Percentiles rank a stretch among this genome's conserved stretches.
Conservation (phyloP, 2,113 vertebrate species). For the Carassius carassius region DNA sequence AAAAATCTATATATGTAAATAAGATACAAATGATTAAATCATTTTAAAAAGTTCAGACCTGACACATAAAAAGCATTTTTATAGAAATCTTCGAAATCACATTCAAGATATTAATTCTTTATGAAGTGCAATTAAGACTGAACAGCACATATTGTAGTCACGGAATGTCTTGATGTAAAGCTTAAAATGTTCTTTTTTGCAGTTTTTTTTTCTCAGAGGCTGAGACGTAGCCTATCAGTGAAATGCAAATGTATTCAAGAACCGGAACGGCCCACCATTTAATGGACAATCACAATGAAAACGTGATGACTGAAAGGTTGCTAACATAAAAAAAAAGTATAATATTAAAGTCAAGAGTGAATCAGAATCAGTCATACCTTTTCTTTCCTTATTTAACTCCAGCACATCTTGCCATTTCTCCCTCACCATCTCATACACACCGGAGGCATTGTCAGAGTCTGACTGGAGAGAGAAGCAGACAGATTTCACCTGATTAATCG, state of each 20-base stretch:
- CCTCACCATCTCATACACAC: not conserved
- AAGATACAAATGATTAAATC: too few species aligned
- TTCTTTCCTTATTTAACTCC: not conserved
- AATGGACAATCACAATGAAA: slow-evolving; percentile 43
- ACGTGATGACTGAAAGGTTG: slow-evolving; percentile 39
- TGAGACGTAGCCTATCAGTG: slow-evolving; percentile 37
- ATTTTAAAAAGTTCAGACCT: too few species aligned
- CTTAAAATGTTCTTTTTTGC: not conserved
- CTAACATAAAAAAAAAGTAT: not conserved
- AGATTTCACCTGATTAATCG: slow-evolving; percentile 28
- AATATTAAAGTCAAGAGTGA: not conserved
- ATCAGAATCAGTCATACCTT: not conserved
- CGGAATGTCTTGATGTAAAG: not conserved
- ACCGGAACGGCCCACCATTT: slow-evolving; percentile 43
- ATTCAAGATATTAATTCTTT: not conserved
- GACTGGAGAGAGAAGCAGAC: not conserved
- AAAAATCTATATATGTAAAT: too few species aligned
- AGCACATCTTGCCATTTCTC: not conserved
- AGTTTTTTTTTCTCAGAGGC: not conserved
- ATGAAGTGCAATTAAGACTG: not conserved
- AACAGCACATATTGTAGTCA: slow-evolving; percentile 4
- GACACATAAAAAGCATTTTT: too few species aligned
- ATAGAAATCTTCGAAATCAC: not conserved
- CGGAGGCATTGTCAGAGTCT: not conserved
- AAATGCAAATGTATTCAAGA: slow-evolving; percentile 57